phyloP scores from a whole-genome alignment of 2,888 invertebrate species.

The Euphydryas editha region DNA sequence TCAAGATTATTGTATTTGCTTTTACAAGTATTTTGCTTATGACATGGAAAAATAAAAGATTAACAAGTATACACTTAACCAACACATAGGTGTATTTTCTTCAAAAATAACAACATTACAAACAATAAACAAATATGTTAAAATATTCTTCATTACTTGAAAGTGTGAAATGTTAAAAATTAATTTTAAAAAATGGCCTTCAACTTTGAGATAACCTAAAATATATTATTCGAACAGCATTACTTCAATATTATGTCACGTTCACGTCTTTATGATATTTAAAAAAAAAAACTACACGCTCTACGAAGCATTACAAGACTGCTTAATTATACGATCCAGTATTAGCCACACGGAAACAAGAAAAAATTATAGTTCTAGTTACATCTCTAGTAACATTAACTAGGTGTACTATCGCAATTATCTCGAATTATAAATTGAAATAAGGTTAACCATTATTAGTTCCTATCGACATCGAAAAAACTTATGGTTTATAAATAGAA shows the following conservation, averaged over 20 bases:
- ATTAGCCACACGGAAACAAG: neutral
- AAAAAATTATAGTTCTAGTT: neutral
- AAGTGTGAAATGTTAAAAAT: neutral
- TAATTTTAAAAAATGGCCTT: neutral
- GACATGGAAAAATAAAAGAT: too few relatives aligned
- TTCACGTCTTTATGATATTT: slow-evolving; percentile 16
- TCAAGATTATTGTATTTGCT: neutral
- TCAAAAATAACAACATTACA: neutral
- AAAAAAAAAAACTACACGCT: slow-evolving; percentile 21
- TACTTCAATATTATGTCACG: slow-evolving; percentile 16
- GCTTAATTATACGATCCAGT: slow-evolving; percentile 16
- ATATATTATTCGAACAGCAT: neutral
- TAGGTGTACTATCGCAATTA: neutral
- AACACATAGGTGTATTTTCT: neutral
- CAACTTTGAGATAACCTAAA: neutral
- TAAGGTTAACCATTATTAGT: neutral
- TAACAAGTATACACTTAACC: neutral
- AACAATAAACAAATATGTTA: neutral
- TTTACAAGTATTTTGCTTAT: neutral
- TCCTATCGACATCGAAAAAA: neutral
- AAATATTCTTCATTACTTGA: neutral
- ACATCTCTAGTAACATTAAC: neutral
- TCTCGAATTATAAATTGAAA: neutral
- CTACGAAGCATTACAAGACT: slow-evolving; percentile 27
- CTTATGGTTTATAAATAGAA: slow-evolving; percentile 29